Base-by-base conservation (phyloP, 1,140 invertebrate genomes). In the Rhyacophila brunnea region DNA sequence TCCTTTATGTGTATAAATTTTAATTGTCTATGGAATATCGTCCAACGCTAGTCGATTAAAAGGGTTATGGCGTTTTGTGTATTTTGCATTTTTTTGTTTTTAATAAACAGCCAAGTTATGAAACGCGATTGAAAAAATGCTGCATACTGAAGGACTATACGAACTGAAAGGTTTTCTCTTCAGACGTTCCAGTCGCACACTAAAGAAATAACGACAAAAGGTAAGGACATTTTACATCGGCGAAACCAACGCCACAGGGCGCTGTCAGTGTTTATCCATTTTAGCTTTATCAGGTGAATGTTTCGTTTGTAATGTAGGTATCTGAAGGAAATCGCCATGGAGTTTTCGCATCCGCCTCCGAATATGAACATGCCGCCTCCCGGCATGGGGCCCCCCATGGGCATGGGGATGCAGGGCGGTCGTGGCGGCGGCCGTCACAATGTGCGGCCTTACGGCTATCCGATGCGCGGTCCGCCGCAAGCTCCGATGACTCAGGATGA, bases 401-500 rank as follows among this genome's bases (percentile, higher is more conserved):
- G 70, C 52, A 69, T 43, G 52, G 47, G 50, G 11, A 13, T 23
- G 50, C 14, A 40, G 17, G 58, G 58, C 23, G 68, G 65, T 50
- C 70, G 73, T 58, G 74, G 72, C 69, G 72, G 72, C 67, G 72
- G 73, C 62, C 71, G 75, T 61, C 74, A 74, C 70, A 73, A 71
- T 58, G 82, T 82, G 72, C 73, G 79, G 53, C 79, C 80, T 54
- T 83, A 78, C 67, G 70, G 71, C 70, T 80, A 78, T 77, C 79
- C 74, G 66, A 71, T 80, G 68, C 74, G 78, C 51, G 76, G 80
- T 60, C 79, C 80, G 43, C 71, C 80, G 56, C 80, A 80, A 53
- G 81, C 80, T 45, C 80, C 81, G n/a, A 86, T 86, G 83, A 85
- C 84, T 35, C 83, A 89, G 67, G 87, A 90, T 70, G 94, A 96